These are phyloP conservation scores for Sigmodon hispidus DNA, from an alignment of 2,113 vertebrate species.

Conservation along the genomic window DNA sequence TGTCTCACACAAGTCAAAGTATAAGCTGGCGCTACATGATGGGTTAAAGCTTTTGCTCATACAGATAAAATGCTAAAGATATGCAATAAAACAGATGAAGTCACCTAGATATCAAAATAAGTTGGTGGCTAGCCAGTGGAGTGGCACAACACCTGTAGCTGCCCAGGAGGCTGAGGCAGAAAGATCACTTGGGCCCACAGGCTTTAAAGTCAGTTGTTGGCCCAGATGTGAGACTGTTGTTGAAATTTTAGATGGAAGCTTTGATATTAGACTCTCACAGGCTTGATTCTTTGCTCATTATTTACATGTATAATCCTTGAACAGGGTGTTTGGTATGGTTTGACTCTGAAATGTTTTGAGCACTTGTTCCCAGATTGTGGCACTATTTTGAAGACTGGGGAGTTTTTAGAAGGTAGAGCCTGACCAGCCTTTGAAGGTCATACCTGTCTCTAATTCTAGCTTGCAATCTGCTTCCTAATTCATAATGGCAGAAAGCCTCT, in stretches of 20 bases:
- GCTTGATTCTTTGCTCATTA: not conserved
- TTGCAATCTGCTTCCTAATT: not conserved
- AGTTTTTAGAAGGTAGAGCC: not conserved
- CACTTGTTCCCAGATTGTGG: not conserved
- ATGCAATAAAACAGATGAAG: too few relatives aligned
- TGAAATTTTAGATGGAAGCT: slow-evolving; percentile 30
- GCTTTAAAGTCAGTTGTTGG: not conserved
- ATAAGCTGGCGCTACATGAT: too few relatives aligned
- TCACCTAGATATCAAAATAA: slow-evolving; percentile 2
- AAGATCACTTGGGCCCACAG: not conserved
- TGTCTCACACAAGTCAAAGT: too few relatives aligned
- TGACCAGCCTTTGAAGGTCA: not conserved
- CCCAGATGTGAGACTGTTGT: not conserved
- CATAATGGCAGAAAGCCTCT: too few relatives aligned
- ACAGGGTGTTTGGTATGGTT: not conserved
- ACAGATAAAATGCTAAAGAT: too few relatives aligned
- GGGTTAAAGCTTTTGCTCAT: too few relatives aligned
- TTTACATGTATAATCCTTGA: not conserved
- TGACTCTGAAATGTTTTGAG: not conserved
- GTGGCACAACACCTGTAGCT: not conserved
- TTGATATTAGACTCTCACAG: not conserved
- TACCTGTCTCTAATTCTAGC: not conserved
- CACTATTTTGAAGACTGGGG: not conserved
- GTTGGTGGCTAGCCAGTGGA: not conserved
- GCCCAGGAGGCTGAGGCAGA: not conserved